Evolutionary conservation across 2,888 invertebrate genomes (phyloP).

Genomic region (Tribolium freemani): DNA sequence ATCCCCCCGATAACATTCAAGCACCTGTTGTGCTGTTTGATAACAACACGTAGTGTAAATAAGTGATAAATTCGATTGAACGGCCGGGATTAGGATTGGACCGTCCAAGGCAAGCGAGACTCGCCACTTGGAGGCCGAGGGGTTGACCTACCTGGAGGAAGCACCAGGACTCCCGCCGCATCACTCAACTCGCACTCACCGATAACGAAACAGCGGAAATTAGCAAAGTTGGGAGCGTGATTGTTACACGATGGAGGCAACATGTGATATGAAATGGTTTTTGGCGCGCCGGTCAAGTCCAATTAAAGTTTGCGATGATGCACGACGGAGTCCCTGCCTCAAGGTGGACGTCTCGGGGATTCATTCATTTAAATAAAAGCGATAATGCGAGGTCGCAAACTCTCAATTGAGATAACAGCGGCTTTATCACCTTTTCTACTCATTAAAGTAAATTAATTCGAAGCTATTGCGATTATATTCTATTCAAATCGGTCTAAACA

Average conservation of each 20-base stretch:
- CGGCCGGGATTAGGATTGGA: not conserved
- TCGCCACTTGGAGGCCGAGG: not conserved
- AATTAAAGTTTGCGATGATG: slow-evolving; percentile 30
- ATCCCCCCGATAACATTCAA: not conserved
- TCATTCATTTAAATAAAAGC: not conserved
- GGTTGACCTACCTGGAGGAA: not conserved
- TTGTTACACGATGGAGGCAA: slow-evolving; percentile 16
- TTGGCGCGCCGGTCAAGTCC: slow-evolving; percentile 38
- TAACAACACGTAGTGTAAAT: slow-evolving; percentile 12
- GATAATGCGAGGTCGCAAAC: not conserved
- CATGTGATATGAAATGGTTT: slow-evolving; percentile 39
- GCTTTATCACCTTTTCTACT: not conserved
- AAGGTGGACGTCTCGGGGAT: not conserved
- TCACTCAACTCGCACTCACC: not conserved
- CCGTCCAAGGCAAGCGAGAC: not conserved
- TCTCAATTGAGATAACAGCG: not conserved
- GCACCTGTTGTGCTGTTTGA: not conserved
- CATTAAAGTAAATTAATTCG: not conserved
- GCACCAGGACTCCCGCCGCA: not conserved
- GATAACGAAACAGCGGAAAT: not conserved
- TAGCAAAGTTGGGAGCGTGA: slow-evolving; percentile 1
- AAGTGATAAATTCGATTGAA: slow-evolving; percentile 14
- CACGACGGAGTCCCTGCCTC: slow-evolving; percentile 10
- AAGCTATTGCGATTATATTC: not conserved
- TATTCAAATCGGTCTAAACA: not conserved